A percentile compares a stretch with the other conserved stretches of the same genome.
phyloP scores from a whole-genome alignment of 1,140 invertebrate genomes.

The Orchestia grillus region DNA sequence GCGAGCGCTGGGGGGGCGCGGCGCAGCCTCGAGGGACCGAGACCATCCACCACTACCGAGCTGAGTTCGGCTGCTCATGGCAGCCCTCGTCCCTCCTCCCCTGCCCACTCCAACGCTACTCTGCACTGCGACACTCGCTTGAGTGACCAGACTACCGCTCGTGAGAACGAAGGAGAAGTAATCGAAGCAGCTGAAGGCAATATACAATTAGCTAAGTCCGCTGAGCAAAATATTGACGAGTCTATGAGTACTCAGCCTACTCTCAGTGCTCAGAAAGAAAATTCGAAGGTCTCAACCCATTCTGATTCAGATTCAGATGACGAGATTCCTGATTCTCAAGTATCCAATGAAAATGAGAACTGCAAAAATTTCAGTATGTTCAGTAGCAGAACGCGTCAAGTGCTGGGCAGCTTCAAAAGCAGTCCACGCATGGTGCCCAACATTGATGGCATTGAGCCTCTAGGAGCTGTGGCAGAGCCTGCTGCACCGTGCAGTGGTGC shows the following conservation, averaged over 20 bases:
- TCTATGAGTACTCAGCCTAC: neutral
- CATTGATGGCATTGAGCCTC: slow-evolving; percentile 35
- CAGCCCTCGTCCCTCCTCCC: neutral
- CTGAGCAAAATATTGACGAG: neutral
- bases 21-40: neutral
- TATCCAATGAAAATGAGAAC: neutral
- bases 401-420: neutral
- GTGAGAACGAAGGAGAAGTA: neutral
- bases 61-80: too few species aligned
- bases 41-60: too few species aligned
- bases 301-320: slow-evolving; percentile 61
- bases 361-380: neutral
- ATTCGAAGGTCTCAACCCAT: neutral
- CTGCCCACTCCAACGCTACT: neutral
- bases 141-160: neutral
- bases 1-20: neutral
- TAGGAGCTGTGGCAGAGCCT: neutral
- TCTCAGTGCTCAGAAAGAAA: neutral
- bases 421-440: neutral
- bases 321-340: slow-evolving; percentile 60
- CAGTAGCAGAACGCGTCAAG: neutral
- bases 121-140: neutral
- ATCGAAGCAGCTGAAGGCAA: neutral
- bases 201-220: neutral
- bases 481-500: neutral